Conservation (phyloP, 2,113 vertebrate genomes). For the Leptocoma aspasia region DNA sequence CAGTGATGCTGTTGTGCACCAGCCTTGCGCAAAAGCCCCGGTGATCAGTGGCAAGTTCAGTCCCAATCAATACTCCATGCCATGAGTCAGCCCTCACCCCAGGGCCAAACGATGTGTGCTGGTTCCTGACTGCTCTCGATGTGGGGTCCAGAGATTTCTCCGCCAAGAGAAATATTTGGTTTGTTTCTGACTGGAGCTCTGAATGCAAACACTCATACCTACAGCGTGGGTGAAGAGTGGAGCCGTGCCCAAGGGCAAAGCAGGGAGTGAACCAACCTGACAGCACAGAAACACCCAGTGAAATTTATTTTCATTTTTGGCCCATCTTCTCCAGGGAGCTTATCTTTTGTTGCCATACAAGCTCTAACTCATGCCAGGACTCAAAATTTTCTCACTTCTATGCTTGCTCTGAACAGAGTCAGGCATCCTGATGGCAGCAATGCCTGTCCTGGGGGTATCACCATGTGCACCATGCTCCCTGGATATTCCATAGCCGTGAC, state of each 20-base stretch:
- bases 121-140: not conserved
- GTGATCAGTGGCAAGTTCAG: not conserved
- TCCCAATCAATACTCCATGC: not conserved
- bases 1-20: not conserved
- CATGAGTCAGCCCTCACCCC: not conserved
- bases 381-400: not conserved
- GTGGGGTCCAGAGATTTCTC: not conserved
- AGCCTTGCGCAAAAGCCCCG: not conserved
- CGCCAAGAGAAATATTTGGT: conserved; percentile 29
- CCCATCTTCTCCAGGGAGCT: not conserved
- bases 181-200: not conserved
- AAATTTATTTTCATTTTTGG: conserved; percentile 28
- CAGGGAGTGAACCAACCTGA: conserved; percentile 35
- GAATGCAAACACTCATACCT: conserved; percentile 8
- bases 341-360: conserved; percentile 4
- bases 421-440: not conserved
- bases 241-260: not conserved
- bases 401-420: not conserved
- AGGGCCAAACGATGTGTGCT: not conserved
- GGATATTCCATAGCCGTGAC: accelerated
- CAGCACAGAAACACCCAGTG: conserved; percentile 12
- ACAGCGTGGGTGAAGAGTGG: not conserved
- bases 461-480: not conserved
- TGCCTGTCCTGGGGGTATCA: not conserved
- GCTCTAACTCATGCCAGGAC: not conserved